Evolutionary conservation across 2,113 vertebrate species (phyloP).

Genomic region (Takifugu bimaculatus): DNA sequence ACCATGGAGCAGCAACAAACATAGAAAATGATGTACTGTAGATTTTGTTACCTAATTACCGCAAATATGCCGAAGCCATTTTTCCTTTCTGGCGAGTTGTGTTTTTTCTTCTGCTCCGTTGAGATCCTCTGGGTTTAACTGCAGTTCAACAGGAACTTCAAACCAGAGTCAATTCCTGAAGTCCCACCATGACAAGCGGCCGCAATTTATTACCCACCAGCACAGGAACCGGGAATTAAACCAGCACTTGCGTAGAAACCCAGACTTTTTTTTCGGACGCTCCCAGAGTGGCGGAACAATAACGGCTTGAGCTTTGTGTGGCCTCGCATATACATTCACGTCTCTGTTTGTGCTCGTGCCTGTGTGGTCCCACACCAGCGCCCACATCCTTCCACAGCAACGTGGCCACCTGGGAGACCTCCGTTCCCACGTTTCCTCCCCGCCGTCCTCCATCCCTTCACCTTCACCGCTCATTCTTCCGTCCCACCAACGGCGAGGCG

Average conservation of each 20-base stretch:
- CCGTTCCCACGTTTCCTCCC: conserved; percentile 41
- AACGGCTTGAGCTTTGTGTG: conserved; percentile 37
- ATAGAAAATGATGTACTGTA: conserved; percentile 17
- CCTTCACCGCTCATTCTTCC: conserved; percentile 31
- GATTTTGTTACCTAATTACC: conserved; percentile 29
- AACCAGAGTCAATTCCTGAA: conserved; percentile 44
- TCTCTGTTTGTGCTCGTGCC: conserved; percentile 26
- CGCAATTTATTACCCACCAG: conserved; percentile 58
- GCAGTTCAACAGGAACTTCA: conserved; percentile 44
- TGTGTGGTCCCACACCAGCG: conserved; percentile 63
- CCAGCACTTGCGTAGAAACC: conserved; percentile 23
- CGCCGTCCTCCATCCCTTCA: conserved; percentile 20
- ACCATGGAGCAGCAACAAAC: conserved; percentile 23
- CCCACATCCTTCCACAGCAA: conserved; percentile 60
- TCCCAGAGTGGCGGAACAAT: conserved; percentile 44
- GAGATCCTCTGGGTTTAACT: conserved; percentile 28
- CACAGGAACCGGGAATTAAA: conserved; percentile 46
- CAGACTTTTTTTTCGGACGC: conserved; percentile 34
- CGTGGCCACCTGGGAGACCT: conserved; percentile 64
- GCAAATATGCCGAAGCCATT: conserved; percentile 29
- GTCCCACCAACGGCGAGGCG: conserved; percentile 26
- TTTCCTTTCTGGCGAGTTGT: conserved; percentile 37
- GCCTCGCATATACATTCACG: not conserved
- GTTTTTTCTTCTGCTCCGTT: conserved; percentile 17
- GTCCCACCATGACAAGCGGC: conserved; percentile 47